Evolutionary conservation across 1,140 invertebrate genomes (phyloP), one percentile per base, ranked within the genome.

Genomic region (Meteorus sp.): DNA sequence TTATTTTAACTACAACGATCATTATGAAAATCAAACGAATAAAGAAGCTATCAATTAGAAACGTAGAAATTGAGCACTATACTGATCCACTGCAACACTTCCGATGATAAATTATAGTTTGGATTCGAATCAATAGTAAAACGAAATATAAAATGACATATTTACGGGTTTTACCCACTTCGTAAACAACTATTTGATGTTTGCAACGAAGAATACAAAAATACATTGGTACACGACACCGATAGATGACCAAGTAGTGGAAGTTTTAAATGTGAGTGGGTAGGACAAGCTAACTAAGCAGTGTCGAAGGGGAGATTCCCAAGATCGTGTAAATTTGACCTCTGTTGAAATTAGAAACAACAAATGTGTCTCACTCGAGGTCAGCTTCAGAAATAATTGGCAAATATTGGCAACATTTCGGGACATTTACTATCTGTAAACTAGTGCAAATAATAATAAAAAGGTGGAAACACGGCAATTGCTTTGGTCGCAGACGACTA

Each of bases 271-370:
- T 4, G 11, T 15, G 31, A 33, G 9, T 5, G 13, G 7, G n/a
- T 7, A 5, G 41, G 22, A 1, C 2, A 19, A 44, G 0, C 19
- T 3, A 39, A 4, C 8, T 20, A 7, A 5, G 41, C 0, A 2
- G 11, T 31, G 33, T 22, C 44, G 25, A 27, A 55, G 13, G 19
- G n/a, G 20, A 20, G 19, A 13, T 17, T 53, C 17, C 4, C 52
- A 33, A 35, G 52, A 43, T 55, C 52, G 13, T 55, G 52, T 39
- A 50, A 48, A 37, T 53, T 55, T 39, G 53, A 62, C 56, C 61
- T 59, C 56, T 31, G 47, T 59, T 59, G 56, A 59, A 62, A 59
- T 62, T 62, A 59, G 56, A 59, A 62, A 56, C 56, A 62, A 62
- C 45, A 27, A 23, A 20, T 13, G 27, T 22, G 8, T 19, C 29